Conservation (phyloP, 2,888 invertebrate genomes). For the Exocentrus adspersus region DNA sequence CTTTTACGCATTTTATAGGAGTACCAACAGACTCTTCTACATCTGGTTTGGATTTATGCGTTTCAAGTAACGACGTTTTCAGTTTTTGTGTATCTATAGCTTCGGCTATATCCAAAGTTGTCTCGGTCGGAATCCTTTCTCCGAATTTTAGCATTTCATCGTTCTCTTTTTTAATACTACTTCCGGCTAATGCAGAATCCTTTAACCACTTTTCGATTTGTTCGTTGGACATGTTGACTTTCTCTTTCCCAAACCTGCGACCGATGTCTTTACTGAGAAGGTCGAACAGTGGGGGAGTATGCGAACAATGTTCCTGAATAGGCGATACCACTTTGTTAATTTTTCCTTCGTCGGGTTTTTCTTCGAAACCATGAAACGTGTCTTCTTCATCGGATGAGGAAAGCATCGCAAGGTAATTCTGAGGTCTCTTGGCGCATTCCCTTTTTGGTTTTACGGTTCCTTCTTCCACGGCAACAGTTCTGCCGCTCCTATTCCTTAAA, state of each 20-base stretch:
- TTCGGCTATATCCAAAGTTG: constrained; percentile 47
- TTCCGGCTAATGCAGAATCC: constrained; percentile 61
- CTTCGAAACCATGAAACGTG: constrained; percentile 58
- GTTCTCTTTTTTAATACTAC: constrained; percentile 56
- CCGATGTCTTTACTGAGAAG: constrained; percentile 59
- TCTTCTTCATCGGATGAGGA: constrained; percentile 67
- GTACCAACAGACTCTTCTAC: constrained; percentile 24
- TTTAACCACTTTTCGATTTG: constrained; percentile 75
- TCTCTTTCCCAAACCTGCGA: constrained; percentile 66
- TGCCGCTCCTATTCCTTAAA: too few relatives aligned
- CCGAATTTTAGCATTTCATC: constrained; percentile 60
- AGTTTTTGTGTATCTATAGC: constrained; percentile 47
- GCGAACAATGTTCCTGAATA: constrained; percentile 22
- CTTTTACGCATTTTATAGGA: constrained; percentile 20
- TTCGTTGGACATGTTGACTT: constrained; percentile 76
- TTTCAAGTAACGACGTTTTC: constrained; percentile 46
- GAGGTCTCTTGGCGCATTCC: constrained; percentile 60
- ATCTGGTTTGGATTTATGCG: constrained; percentile 17
- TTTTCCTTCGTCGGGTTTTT: constrained; percentile 41
- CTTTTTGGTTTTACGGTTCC: constrained; percentile 56
- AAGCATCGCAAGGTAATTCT: constrained; percentile 59
- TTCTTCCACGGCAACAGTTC: neutral
- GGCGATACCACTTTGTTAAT: constrained; percentile 14
- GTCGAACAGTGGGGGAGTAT: constrained; percentile 55
- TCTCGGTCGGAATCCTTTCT: constrained; percentile 57